Conservation (phyloP, 2,797 vertebrate species). For the Catharus ustulatus region DNA sequence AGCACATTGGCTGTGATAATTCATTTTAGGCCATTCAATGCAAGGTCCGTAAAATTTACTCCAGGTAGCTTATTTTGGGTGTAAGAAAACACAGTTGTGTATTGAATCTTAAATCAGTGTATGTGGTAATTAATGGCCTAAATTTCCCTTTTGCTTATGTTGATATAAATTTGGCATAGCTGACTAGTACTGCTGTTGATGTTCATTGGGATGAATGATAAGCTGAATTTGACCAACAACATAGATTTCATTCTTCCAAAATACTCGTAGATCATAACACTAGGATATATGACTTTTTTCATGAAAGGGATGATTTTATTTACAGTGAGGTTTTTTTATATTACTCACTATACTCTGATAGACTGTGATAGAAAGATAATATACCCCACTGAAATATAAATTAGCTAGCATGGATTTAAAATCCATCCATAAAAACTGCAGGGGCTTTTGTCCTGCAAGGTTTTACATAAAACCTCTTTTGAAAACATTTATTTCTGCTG, state of each 20-base stretch:
- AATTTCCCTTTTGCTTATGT: neutral
- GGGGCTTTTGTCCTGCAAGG: neutral
- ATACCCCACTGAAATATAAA: neutral
- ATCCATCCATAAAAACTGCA: constrained; percentile 15
- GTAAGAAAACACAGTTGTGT: neutral
- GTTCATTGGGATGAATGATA: neutral
- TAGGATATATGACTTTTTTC: neutral
- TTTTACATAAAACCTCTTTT: neutral
- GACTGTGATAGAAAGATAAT: neutral
- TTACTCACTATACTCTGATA: neutral
- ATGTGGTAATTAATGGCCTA: neutral
- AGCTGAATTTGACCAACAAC: neutral
- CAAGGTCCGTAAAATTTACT: neutral
- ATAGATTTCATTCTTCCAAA: neutral
- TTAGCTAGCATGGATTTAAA: neutral
- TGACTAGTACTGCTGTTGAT: neutral
- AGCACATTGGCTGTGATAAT: neutral
- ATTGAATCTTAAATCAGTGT: neutral
- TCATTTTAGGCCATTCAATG: neutral
- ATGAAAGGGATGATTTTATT: constrained; percentile 10
- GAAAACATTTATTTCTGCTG: neutral
- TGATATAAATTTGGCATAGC: neutral
- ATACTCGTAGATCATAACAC: neutral
- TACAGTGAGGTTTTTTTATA: neutral
- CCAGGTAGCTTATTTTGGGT: neutral